These are phyloP conservation scores for Heliconius hortense DNA, from an alignment of 2,888 invertebrate species.

Conservation along the genomic window DNA sequence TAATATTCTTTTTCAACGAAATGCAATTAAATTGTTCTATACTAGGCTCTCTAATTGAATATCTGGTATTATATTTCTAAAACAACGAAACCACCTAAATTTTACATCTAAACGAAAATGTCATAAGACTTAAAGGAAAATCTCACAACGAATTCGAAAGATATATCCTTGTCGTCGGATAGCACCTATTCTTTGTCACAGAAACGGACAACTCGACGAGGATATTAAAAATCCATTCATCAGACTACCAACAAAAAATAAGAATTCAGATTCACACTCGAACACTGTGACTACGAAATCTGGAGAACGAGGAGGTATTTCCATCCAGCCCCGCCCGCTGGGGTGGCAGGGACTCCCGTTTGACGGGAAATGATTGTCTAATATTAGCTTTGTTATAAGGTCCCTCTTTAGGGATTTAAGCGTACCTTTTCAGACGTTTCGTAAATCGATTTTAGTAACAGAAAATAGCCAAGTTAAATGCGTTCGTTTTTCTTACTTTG, in stretches of 20 bases:
- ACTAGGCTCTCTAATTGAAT: not conserved
- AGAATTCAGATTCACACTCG: conserved; percentile 77
- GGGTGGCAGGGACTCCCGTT: conserved; percentile 69
- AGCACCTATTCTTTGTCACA: conserved; percentile 62
- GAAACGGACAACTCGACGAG: conserved; percentile 66
- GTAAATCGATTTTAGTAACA: conserved; percentile 29
- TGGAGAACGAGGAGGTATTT: conserved; percentile 75
- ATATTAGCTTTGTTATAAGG: conserved; percentile 81
- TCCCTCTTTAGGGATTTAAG: conserved; percentile 71
- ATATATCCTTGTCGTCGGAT: conserved; percentile 39
- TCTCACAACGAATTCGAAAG: not conserved
- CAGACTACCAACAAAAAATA: conserved; percentile 72
- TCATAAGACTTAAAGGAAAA: conserved; percentile 6
- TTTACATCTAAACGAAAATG: conserved; percentile 9
- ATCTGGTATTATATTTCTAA: not conserved
- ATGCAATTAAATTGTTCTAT: conserved; percentile 1
- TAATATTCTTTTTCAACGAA: not conserved
- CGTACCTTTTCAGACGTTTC: conserved; percentile 45
- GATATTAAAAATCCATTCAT: conserved; percentile 79
- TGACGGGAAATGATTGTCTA: conserved; percentile 82
- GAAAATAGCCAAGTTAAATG: conserved; percentile 7
- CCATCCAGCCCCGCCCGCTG: conserved; percentile 56
- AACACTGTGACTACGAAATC: conserved; percentile 74
- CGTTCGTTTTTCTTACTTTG: not conserved
- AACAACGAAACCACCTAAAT: not conserved